Evolutionary conservation across 1,140 invertebrate species (phyloP).

Genomic region (Zaprionus capensis): DNA sequence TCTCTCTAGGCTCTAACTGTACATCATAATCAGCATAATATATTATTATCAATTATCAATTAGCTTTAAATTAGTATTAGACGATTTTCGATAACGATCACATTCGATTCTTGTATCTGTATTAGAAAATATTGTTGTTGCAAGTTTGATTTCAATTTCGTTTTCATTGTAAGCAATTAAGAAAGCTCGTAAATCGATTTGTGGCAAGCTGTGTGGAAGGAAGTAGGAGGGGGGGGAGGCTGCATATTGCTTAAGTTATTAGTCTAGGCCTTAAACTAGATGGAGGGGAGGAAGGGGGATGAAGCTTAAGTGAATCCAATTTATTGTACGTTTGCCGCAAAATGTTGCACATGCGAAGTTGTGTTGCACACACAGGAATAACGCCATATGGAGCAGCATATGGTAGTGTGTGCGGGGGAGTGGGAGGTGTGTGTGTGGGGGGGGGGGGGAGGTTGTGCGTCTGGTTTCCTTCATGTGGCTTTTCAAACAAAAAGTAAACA

Average conservation of each 20-base stretch:
- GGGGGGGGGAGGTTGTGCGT: background rate
- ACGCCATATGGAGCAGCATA: conserved; percentile 59
- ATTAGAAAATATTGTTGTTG: background rate
- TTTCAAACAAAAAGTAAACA: conserved; percentile 78
- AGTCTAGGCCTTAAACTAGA: conserved; percentile 71
- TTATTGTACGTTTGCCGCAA: conserved; percentile 72
- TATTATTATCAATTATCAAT: conserved; percentile 23
- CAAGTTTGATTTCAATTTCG: conserved; percentile 25
- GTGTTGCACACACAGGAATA: conserved; percentile 32
- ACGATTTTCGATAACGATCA: conserved; percentile 10
- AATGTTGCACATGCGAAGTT: conserved; percentile 61
- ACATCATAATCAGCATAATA: conserved; percentile 48
- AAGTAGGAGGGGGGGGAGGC: background rate
- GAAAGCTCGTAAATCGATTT: conserved; percentile 12
- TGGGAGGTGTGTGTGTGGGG: background rate
- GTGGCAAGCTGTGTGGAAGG: conserved; percentile 39
- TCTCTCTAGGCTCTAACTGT: conserved; percentile 47
- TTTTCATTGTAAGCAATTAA: conserved; percentile 27
- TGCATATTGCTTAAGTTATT: conserved; percentile 54
- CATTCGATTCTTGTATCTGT: conserved; percentile 3
- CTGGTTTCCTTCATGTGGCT: conserved; percentile 73
- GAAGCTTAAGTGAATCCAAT: conserved; percentile 69
- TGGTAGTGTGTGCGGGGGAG: conserved; percentile 33
- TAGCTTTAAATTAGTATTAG: conserved; percentile 14
- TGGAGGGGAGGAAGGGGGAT: background rate